These are phyloP conservation scores for Acomys russatus DNA, from an alignment of 2,797 vertebrate species.

Conservation along the genomic window DNA sequence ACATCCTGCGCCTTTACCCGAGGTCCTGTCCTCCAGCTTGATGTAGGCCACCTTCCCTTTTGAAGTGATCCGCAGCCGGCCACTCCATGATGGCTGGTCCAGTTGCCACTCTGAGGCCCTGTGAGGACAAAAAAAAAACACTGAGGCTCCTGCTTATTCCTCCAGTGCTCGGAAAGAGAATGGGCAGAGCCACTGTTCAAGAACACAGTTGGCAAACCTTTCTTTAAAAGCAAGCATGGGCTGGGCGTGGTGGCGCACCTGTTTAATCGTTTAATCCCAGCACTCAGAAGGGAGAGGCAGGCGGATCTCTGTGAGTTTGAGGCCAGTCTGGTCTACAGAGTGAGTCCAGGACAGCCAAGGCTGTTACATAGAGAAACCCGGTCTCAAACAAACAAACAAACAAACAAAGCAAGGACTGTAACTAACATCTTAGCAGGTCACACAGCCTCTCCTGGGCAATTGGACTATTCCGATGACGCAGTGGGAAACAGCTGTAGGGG, in stretches of 20 bases:
- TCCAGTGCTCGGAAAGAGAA: not conserved
- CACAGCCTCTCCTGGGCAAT: not conserved
- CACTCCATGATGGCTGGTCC: constrained; percentile 97
- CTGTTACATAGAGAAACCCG: no score
- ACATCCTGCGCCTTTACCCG: constrained; percentile 88
- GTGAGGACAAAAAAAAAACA: constrained; percentile 25
- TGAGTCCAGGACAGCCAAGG: no score
- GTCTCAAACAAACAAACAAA: no score
- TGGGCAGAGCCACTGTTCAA: not conserved
- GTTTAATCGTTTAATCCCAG: no score
- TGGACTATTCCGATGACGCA: not conserved
- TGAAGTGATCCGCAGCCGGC: constrained; percentile 95
- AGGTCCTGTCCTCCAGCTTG: constrained; percentile 95
- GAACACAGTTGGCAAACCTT: not conserved
- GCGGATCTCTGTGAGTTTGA: no score
- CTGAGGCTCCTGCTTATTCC: not conserved
- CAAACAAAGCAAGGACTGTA: not conserved
- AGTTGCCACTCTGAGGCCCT: constrained; percentile 99
- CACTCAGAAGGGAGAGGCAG: no score
- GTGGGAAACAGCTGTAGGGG: not conserved
- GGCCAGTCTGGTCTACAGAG: no score
- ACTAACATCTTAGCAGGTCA: not conserved
- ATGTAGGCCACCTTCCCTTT: constrained; percentile 94
- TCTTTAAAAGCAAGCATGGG: not conserved
- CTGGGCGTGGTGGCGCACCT: no score